Evolutionary conservation across 2,888 invertebrate species (phyloP).

Genomic region (Ellobium chinense): DNA sequence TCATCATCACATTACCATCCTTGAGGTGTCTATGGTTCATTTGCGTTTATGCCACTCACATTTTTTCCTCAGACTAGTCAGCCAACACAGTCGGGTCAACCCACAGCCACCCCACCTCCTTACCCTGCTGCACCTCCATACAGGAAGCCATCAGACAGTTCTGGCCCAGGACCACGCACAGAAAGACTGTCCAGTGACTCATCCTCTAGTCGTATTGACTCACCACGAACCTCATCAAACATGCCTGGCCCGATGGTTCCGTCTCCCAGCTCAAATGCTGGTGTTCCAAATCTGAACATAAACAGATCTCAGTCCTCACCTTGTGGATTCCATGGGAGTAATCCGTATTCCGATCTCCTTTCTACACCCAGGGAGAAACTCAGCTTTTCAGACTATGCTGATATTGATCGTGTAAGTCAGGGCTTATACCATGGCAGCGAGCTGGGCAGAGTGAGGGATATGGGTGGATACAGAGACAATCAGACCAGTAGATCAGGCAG

Average conservation of each 20-base stretch:
- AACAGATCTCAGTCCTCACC: slow-evolving; percentile 33
- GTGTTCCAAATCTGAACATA: neutral
- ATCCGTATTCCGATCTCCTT: slow-evolving; percentile 34
- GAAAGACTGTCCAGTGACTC: slow-evolving; percentile 37
- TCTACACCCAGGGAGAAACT: slow-evolving; percentile 28
- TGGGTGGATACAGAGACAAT: slow-evolving; percentile 9
- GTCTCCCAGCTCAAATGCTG: neutral
- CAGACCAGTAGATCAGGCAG: slow-evolving; percentile 39
- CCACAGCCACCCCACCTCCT: slow-evolving; percentile 63
- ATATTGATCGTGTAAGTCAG: slow-evolving; percentile 23
- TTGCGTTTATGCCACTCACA: neutral
- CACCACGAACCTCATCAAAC: slow-evolving; percentile 11
- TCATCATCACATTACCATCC: too few relatives aligned
- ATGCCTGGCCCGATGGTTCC: neutral
- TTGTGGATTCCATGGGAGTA: slow-evolving; percentile 46
- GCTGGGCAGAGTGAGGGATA: neutral
- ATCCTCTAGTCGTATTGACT: slow-evolving; percentile 25
- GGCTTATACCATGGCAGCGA: neutral
- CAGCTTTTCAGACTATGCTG: slow-evolving; percentile 39
- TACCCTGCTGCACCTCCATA: slow-evolving; percentile 71
- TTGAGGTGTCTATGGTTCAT: neutral
- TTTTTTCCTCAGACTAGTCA: slow-evolving; percentile 33
- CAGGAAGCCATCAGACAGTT: slow-evolving; percentile 41
- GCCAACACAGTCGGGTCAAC: neutral
- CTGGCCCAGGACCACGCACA: slow-evolving; percentile 1